A percentile compares a stretch with the other conserved stretches of the same genome.
Evolutionary conservation across 2,888 invertebrate genomes (phyloP).

Genomic region (Drosophila longiperda): DNA sequence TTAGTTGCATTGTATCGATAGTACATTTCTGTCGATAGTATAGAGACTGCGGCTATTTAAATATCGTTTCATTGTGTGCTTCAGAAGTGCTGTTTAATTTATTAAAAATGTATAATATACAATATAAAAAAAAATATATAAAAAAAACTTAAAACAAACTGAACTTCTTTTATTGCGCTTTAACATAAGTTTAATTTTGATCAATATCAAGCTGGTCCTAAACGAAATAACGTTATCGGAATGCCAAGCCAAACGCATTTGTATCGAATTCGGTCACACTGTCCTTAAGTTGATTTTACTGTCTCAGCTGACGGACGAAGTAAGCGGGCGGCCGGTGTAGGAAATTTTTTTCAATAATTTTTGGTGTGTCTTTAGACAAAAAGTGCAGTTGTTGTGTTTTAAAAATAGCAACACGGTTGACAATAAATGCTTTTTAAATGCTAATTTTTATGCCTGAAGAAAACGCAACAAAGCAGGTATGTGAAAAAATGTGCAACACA

Average conservation of each 20-base stretch:
- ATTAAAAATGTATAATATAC: neutral
- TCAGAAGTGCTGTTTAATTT: neutral
- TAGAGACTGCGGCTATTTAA: neutral
- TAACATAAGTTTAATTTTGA: neutral
- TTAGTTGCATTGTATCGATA: slow-evolving; percentile 2
- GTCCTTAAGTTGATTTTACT: slow-evolving; percentile 38
- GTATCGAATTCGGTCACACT: slow-evolving; percentile 38
- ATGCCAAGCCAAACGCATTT: neutral
- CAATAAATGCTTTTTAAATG: slow-evolving; percentile 27
- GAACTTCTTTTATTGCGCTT: neutral
- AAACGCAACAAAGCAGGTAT: slow-evolving; percentile 38
- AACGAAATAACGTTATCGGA: neutral
- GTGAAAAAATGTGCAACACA: slow-evolving; percentile 19
- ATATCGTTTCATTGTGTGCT: slow-evolving; percentile 1
- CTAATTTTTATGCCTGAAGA: slow-evolving; percentile 11
- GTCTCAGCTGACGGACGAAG: slow-evolving; percentile 53
- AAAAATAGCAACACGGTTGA: slow-evolving; percentile 40
- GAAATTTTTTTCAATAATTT: slow-evolving; percentile 24
- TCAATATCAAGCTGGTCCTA: slow-evolving; percentile 4
- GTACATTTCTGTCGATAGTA: neutral
- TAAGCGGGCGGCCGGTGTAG: slow-evolving; percentile 32
- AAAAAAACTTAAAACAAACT: neutral
- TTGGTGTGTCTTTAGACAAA: slow-evolving; percentile 32
- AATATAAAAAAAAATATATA: neutral
- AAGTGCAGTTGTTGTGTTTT: slow-evolving; percentile 47